Conservation (phyloP, 2,113 vertebrate genomes). For the Tympanuchus pallidicinctus region DNA sequence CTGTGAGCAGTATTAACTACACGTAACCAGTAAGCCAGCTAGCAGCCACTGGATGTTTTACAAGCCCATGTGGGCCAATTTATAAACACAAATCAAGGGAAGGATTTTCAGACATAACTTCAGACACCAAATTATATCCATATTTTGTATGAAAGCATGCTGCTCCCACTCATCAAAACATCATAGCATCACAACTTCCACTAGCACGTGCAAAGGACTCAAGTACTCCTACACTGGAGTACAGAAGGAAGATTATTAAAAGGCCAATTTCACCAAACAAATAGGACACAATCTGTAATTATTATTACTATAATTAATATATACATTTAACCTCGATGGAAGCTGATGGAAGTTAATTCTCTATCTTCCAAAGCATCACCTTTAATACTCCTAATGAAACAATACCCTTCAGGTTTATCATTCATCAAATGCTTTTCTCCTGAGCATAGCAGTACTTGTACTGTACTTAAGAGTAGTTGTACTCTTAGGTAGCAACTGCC, state of each 20-base stretch:
- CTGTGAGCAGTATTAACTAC: neutral
- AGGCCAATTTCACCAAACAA: neutral
- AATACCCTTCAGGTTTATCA: neutral
- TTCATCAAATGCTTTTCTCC: neutral
- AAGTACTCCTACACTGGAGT: neutral
- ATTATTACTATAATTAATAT: neutral
- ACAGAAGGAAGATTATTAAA: neutral
- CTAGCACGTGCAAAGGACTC: neutral
- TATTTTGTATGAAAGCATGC: accelerated
- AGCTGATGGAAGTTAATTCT: neutral
- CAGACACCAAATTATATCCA: neutral
- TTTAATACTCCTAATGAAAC: neutral
- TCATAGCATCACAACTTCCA: neutral
- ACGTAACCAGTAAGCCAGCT: accelerated
- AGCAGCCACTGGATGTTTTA: neutral
- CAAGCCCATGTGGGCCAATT: neutral
- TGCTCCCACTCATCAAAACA: neutral
- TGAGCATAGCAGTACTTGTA: neutral
- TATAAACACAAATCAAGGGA: neutral
- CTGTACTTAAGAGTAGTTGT: neutral
- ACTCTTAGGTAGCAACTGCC: neutral
- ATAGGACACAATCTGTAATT: neutral
- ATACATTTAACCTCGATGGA: neutral
- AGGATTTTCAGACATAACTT: neutral
- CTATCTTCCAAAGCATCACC: neutral